Percentiles rank a stretch among this genome's conserved stretches.
Conservation (phyloP, 1,140 invertebrate genomes). For the Pararge aegeria region DNA sequence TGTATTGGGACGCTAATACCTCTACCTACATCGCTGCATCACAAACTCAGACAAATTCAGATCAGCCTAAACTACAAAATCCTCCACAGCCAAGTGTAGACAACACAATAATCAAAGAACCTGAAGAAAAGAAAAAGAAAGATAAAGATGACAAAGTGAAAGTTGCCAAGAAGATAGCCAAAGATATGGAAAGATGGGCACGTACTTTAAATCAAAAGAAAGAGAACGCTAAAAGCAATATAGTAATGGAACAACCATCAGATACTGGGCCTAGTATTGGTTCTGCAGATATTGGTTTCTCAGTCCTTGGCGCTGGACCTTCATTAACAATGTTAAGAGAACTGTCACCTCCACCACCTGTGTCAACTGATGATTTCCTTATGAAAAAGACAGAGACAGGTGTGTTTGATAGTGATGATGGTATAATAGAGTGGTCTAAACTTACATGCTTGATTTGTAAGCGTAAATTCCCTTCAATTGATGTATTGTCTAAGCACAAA, state of each 20-base stretch:
- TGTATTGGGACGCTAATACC: conserved; percentile 95
- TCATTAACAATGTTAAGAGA: conserved; percentile 76
- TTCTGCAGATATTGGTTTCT: conserved; percentile 94
- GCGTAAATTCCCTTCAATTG: conserved; percentile 93
- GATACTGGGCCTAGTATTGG: conserved; percentile 79
- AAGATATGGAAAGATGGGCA: conserved; percentile 98
- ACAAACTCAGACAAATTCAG: conserved; percentile 73
- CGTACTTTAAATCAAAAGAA: conserved; percentile 98
- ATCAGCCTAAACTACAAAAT: conserved; percentile 52
- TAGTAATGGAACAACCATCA: conserved; percentile 79
- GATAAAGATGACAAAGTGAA: conserved; percentile 95
- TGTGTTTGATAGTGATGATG: conserved; percentile 82
- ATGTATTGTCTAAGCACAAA: conserved; percentile 94
- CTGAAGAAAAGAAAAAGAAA: conserved; percentile 80
- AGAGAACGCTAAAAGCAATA: conserved; percentile 87
- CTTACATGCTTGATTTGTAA: conserved; percentile 97
- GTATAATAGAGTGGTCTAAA: conserved; percentile 91
- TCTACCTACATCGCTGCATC: conserved; percentile 90
- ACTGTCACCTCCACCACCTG: conserved; percentile 50
- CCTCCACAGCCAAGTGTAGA: conserved; percentile 47
- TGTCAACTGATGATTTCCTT: conserved; percentile 79
- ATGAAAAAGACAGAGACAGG: conserved; percentile 78
- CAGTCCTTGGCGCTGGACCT: conserved; percentile 86
- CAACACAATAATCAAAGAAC: conserved; percentile 54
- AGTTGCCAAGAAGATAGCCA: conserved; percentile 98